A percentile compares a stretch with the other conserved stretches of the same genome.
phyloP scores from a whole-genome alignment of 2,888 invertebrate species.

The Torymus texanus region DNA sequence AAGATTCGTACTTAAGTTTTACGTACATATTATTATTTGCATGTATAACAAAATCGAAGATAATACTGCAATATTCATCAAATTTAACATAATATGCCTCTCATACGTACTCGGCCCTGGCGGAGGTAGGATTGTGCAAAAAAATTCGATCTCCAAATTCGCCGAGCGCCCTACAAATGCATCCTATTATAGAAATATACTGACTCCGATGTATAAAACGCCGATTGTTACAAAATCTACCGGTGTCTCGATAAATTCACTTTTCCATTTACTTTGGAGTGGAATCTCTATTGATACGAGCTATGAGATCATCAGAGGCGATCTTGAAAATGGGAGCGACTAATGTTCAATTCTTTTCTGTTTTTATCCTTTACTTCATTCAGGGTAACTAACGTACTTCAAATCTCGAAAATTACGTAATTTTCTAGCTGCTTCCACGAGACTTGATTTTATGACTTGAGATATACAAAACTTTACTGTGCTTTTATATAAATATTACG shows the following conservation, averaged over 20 bases:
- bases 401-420: constrained; percentile 28
- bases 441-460: constrained; percentile 39
- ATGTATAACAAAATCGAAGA: constrained; percentile 16
- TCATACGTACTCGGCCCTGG: constrained; percentile 45
- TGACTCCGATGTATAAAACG: constrained; percentile 55
- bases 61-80: constrained; percentile 40
- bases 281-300: constrained; percentile 50
- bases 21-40: no score
- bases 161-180: constrained; percentile 48
- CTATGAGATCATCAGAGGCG: constrained; percentile 58
- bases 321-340: constrained; percentile 52
- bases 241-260: constrained; percentile 41
- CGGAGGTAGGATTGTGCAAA: constrained; percentile 53
- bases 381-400: constrained; percentile 36
- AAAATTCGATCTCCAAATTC: constrained; percentile 46
- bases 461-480: constrained; percentile 47
- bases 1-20: no score
- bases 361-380: constrained; percentile 23
- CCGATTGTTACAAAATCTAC: constrained; percentile 51
- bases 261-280: constrained; percentile 37
- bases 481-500: constrained; percentile 49
- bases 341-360: constrained; percentile 36
- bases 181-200: constrained; percentile 55
- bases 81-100: constrained; percentile 51
- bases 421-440: constrained; percentile 29